Percentiles rank a stretch among this genome's conserved stretches.
Conservation (phyloP, 2,113 vertebrate species). For the Mobula hypostoma region DNA sequence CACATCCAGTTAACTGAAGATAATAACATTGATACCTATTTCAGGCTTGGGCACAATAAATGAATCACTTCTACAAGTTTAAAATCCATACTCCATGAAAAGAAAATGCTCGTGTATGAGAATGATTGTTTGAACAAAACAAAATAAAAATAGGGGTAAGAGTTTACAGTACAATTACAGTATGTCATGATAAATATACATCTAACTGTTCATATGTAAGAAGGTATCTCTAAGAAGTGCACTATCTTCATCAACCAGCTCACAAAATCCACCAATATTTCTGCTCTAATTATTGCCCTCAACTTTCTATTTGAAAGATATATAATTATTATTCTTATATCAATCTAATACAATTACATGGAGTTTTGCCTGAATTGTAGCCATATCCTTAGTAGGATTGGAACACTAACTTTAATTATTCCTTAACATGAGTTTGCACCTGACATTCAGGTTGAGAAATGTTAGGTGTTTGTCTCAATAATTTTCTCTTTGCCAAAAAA, state of each 20-base stretch:
- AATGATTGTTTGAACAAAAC: neutral
- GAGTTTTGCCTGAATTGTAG: neutral
- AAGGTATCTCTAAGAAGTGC: neutral
- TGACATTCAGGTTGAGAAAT: neutral
- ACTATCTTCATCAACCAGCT: neutral
- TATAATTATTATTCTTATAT: neutral
- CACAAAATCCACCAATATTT: neutral
- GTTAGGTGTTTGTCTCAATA: neutral
- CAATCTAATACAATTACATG: neutral
- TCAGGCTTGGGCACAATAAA: neutral
- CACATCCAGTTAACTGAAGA: neutral
- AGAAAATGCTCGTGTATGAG: neutral
- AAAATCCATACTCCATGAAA: neutral
- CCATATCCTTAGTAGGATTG: neutral
- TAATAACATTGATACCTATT: neutral
- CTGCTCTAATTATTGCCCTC: neutral
- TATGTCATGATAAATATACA: neutral
- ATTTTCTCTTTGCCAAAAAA: neutral
- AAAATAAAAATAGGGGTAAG: neutral
- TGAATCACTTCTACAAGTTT: neutral
- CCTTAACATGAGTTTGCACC: neutral
- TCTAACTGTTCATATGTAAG: neutral
- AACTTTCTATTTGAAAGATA: neutral
- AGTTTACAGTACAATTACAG: neutral
- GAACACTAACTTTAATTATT: neutral